phyloP scores from a whole-genome alignment of 2,888 invertebrate genomes.

The Chymomyza caudatula region DNA sequence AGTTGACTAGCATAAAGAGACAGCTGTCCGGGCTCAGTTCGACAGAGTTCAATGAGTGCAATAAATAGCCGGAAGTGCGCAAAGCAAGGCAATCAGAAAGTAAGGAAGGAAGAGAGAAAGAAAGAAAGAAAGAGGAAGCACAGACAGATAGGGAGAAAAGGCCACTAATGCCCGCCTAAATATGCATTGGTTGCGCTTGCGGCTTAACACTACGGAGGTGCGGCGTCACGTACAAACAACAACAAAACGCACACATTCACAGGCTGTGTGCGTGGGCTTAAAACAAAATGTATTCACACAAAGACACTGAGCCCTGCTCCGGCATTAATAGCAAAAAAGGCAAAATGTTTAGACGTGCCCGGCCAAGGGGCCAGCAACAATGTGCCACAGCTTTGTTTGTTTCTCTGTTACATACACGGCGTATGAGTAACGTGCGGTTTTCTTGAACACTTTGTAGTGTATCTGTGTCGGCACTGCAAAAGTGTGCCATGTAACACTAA shows the following conservation, averaged over 20 bases:
- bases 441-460: conserved; percentile 37
- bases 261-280: conserved; percentile 33
- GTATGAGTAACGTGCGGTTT: conserved; percentile 68
- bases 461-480: background rate
- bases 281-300: conserved; percentile 57
- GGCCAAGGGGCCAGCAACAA: conserved; percentile 10
- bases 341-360: conserved; percentile 62
- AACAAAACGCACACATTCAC: conserved; percentile 15
- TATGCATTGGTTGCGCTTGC: conserved; percentile 16
- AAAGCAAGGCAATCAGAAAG: background rate
- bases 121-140: background rate
- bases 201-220: conserved; percentile 9
- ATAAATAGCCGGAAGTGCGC: background rate
- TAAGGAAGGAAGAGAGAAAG: background rate
- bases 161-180: conserved; percentile 13
- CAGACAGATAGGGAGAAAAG: conserved; percentile 10
- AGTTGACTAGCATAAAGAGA: conserved; percentile 22
- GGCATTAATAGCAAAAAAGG: conserved; percentile 59
- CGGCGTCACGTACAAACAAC: conserved; percentile 31
- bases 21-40: background rate
- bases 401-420: conserved; percentile 23
- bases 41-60: background rate
- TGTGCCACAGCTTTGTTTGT: background rate
- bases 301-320: conserved; percentile 43
- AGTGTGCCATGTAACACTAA: conserved; percentile 21